These are phyloP conservation scores for Sebastes aleutianus DNA, from an alignment of 2,797 vertebrate genomes.

Conservation along the genomic window DNA sequence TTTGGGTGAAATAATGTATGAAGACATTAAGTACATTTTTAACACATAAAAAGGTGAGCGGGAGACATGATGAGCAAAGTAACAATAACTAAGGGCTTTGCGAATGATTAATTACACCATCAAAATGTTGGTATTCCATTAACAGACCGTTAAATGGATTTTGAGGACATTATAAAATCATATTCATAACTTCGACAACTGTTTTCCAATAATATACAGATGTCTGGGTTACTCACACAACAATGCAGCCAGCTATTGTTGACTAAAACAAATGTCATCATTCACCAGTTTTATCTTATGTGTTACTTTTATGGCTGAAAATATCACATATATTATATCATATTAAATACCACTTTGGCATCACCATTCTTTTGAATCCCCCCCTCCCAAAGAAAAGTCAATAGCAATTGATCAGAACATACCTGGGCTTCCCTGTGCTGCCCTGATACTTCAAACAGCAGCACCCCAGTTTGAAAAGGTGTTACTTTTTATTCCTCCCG, in stretches of 20 bases:
- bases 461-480: slow-evolving; percentile 66
- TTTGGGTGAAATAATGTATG: no score
- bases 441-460: slow-evolving; percentile 73
- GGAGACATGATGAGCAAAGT: background rate
- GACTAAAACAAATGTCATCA: background rate
- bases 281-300: background rate
- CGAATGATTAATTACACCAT: background rate
- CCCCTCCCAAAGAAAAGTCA: slow-evolving; percentile 23
- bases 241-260: background rate
- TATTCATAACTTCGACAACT: background rate
- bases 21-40: no score
- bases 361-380: slow-evolving; percentile 3
- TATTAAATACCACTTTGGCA: slow-evolving; percentile 9
- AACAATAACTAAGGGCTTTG: background rate
- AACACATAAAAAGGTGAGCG: no score
- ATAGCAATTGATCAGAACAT: slow-evolving; percentile 57
- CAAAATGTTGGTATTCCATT: background rate
- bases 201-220: background rate
- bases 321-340: background rate
- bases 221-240: background rate
- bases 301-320: background rate
- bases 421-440: slow-evolving; percentile 42
- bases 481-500: slow-evolving; percentile 73
- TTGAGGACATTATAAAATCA: background rate
- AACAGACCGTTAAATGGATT: background rate